Conservation (phyloP, 1,140 invertebrate genomes). For the Euura lappo region DNA sequence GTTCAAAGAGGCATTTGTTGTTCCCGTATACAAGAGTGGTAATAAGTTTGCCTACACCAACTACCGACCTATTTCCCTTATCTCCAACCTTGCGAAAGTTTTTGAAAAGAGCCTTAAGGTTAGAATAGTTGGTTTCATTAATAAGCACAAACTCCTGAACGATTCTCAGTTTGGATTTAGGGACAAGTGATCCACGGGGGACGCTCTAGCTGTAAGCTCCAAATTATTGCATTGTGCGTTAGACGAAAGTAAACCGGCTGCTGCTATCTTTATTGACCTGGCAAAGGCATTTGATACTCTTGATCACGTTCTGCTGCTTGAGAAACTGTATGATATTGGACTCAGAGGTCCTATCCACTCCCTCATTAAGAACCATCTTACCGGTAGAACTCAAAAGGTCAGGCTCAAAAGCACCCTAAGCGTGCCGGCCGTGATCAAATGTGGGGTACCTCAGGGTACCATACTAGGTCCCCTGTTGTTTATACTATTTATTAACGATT, state of each 20-base stretch:
- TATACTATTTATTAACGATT: slow-evolving; percentile 25
- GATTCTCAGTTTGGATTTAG: slow-evolving; percentile 20
- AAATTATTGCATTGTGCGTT: slow-evolving; percentile 9
- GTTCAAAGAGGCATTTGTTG: too few relatives aligned
- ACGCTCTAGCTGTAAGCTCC: slow-evolving; percentile 14
- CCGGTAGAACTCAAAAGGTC: slow-evolving; percentile 33
- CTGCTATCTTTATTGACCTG: slow-evolving; percentile 1
- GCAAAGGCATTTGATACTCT: slow-evolving; percentile 9
- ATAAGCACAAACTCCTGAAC: slow-evolving; percentile 11
- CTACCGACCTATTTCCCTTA: too few relatives aligned
- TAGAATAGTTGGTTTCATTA: slow-evolving; percentile 19
- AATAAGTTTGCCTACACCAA: too few relatives aligned
- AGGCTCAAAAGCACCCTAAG: slow-evolving; percentile 19
- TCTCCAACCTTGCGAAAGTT: slow-evolving; percentile 19
- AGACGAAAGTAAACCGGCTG: slow-evolving; percentile 1
- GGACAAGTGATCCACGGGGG: slow-evolving; percentile 9
- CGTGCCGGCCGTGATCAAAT: background rate
- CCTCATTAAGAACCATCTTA: slow-evolving; percentile 37
- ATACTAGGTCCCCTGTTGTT: slow-evolving; percentile 19
- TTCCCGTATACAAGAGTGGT: too few relatives aligned
- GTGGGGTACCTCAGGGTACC: slow-evolving; percentile 21
- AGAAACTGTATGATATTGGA: background rate
- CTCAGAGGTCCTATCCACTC: slow-evolving; percentile 27
- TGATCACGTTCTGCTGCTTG: slow-evolving; percentile 3
- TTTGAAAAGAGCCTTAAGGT: slow-evolving; percentile 18